Evolutionary conservation across 2,113 vertebrate genomes (phyloP), one percentile per base, ranked within the genome.

Genomic region (Grantiella picta): DNA sequence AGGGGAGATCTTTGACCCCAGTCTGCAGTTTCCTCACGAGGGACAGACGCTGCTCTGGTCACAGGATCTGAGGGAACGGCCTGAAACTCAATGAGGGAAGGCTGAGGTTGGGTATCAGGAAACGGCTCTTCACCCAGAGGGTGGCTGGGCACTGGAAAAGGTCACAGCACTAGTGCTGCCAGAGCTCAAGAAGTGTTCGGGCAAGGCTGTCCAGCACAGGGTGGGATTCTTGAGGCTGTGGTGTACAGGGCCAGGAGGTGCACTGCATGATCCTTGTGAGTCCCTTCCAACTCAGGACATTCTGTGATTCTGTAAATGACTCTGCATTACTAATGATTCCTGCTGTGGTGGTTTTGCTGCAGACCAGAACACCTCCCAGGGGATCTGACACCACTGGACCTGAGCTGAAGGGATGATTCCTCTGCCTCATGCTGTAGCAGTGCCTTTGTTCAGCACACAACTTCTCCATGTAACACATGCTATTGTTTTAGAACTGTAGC

Each of bases 261-360:
- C 11, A 15, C 21, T 38, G 2, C 12, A 15, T 57, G 36, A 24
- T 38, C 18, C 13, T 17, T 44, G 27, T 6, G 36, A 19, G 28
- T 50, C 25, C 13, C 10, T 64, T 56, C 40, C 49, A 63, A 2
- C 12, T 42, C 35, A 12, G 57, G 35, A 8, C 15, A 10, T 15
- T 42, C 11, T 65, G 50, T 24, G 19, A 9, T 40, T 40, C 29
- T 57, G 18, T 44, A 44, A 50, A 14, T 13, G 52, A 11, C 9
- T 49, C 6, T n/a, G 50, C 7, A 0, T 17, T 11, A 9, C 0
- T 4, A 49, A 4, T 2, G 11, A 5, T 15, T 15, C 7, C 27
- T 70, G 15, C 10, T 6, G 16, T 4, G 35, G 6, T 5, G 25
- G 15, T 13, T 33, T 2, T 13, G 57, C 28, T 15, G 24, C 3